These are phyloP conservation scores for Poeciliopsis prolifica DNA, from an alignment of 2,113 vertebrate genomes.

Conservation along the genomic window DNA sequence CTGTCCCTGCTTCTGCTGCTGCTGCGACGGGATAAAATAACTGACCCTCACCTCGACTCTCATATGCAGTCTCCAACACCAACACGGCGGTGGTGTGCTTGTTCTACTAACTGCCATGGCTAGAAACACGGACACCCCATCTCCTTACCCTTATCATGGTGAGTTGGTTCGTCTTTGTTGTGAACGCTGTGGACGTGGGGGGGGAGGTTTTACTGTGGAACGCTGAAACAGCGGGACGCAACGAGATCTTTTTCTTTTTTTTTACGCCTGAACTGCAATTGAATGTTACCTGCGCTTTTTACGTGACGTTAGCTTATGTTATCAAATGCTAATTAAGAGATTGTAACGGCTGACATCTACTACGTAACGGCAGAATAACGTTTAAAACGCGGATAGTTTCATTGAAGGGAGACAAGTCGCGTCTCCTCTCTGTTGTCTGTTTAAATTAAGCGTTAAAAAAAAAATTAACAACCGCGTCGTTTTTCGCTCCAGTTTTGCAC, in stretches of 20 bases:
- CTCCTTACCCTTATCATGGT: slow-evolving; percentile 77
- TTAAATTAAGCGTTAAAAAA: neutral
- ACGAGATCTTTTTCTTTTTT: neutral
- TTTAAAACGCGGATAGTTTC: neutral
- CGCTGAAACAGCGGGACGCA: slow-evolving; percentile 17
- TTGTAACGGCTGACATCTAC: neutral
- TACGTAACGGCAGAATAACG: neutral
- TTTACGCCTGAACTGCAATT: neutral
- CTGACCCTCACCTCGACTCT: slow-evolving; percentile 57
- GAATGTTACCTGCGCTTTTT: slow-evolving; percentile 1
- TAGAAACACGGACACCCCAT: slow-evolving; percentile 74
- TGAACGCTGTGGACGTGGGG: slow-evolving; percentile 9
- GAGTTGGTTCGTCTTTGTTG: slow-evolving; percentile 71
- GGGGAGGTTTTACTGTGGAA: slow-evolving; percentile 15
- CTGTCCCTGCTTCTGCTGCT: neutral
- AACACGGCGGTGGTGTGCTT: slow-evolving; percentile 66
- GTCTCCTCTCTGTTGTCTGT: too few species aligned
- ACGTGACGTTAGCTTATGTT: slow-evolving; percentile 1
- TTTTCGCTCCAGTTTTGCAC: neutral
- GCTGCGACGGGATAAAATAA: slow-evolving; percentile 19
- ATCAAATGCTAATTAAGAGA: slow-evolving; percentile 17
- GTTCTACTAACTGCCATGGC: slow-evolving; percentile 74
- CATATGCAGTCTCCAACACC: slow-evolving; percentile 75
- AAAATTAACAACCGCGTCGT: neutral
- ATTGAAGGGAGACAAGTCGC: neutral